A percentile compares a stretch with the other conserved stretches of the same genome.
phyloP scores from a whole-genome alignment of 1,140 invertebrate genomes.

The Augochlora pura region DNA sequence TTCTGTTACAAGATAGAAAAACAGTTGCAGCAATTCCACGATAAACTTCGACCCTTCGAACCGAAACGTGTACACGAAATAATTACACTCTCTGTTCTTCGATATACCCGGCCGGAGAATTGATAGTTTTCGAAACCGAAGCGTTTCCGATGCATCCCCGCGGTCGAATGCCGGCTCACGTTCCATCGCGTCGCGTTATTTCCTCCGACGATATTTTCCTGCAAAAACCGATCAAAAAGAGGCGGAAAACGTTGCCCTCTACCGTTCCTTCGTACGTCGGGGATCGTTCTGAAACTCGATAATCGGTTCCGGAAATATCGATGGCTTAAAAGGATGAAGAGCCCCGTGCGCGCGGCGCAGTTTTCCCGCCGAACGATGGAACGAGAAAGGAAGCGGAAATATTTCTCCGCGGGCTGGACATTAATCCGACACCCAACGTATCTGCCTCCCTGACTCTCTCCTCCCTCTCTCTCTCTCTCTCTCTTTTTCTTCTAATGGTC shows the following conservation, averaged over 20 bases:
- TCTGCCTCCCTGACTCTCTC: conserved; percentile 28
- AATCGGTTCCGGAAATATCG: conserved; percentile 33
- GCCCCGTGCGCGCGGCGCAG: background rate
- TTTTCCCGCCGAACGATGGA: background rate
- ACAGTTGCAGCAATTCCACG: background rate
- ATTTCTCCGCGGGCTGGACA: conserved; percentile 20
- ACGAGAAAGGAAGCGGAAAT: conserved; percentile 34
- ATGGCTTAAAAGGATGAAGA: conserved; percentile 7
- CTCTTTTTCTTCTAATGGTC: conserved; percentile 42
- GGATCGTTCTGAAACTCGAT: conserved; percentile 21
- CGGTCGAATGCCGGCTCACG: background rate
- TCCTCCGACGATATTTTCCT: background rate
- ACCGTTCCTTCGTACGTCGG: background rate
- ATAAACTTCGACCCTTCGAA: conserved; percentile 14
- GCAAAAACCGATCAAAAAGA: conserved; percentile 8
- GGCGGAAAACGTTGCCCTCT: background rate
- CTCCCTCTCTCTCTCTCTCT: background rate
- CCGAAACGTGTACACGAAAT: background rate
- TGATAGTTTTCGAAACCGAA: conserved; percentile 1
- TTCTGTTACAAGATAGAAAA: background rate
- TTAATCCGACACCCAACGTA: conserved; percentile 41
- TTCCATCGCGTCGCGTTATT: background rate
- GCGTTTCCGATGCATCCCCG: conserved; percentile 6
- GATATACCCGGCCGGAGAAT: background rate
- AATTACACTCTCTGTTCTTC: background rate